These are phyloP conservation scores for Drosophila funebris DNA, from an alignment of 1,140 invertebrate species.

Conservation along the genomic window DNA sequence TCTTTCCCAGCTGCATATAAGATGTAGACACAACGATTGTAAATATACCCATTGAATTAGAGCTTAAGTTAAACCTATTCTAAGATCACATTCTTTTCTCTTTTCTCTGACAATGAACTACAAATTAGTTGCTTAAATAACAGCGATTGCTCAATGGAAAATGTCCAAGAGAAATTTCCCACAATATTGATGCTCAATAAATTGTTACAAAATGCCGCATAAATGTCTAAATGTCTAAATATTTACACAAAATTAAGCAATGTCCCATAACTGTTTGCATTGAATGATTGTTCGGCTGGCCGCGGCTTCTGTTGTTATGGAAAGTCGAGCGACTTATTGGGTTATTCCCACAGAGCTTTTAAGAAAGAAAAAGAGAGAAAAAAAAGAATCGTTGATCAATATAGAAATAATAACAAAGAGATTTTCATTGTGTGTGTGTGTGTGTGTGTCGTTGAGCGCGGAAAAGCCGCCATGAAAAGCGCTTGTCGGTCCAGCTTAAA, in stretches of 20 bases:
- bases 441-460: conserved; percentile 10
- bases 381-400: conserved; percentile 35
- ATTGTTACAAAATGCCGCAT: conserved; percentile 56
- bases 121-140: conserved; percentile 32
- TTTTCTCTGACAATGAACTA: conserved; percentile 16
- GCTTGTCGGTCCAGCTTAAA: conserved; percentile 29
- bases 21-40: not conserved
- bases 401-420: conserved; percentile 47
- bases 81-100: not conserved
- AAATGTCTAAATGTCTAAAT: conserved; percentile 80
- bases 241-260: conserved; percentile 64
- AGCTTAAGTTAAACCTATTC: not conserved
- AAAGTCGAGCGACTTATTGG: conserved; percentile 45
- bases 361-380: not conserved
- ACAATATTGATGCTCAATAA: conserved; percentile 44
- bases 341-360: conserved; percentile 74
- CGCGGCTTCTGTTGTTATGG: conserved; percentile 72
- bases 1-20: conserved; percentile 10
- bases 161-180: conserved; percentile 29
- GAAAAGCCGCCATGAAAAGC: conserved; percentile 16
- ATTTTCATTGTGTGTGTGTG: conserved; percentile 65
- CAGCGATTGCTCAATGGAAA: not conserved
- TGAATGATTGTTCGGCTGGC: not conserved
- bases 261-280: conserved; percentile 29
- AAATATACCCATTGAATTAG: not conserved